Evolutionary conservation across 2,888 invertebrate species (phyloP).

Genomic region (Diplolepis rosae): DNA sequence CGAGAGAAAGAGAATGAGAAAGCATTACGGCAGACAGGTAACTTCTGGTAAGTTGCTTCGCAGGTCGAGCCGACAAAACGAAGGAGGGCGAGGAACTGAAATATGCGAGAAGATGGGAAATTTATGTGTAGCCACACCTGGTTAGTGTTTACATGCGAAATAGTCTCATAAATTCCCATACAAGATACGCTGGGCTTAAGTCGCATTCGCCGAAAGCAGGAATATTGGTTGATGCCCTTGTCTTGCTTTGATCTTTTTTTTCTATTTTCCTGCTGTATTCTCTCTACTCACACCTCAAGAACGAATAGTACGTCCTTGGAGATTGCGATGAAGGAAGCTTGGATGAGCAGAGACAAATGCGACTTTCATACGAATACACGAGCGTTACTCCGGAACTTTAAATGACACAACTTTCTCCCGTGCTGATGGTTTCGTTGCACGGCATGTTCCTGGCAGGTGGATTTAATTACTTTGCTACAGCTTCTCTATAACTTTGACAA

Average conservation of each 20-base stretch:
- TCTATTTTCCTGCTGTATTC: constrained; percentile 7
- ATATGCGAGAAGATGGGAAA: constrained; percentile 71
- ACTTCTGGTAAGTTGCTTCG: constrained; percentile 67
- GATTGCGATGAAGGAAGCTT: constrained; percentile 36
- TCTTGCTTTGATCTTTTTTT: constrained; percentile 26
- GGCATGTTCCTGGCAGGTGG: constrained; percentile 50
- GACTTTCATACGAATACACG: constrained; percentile 52
- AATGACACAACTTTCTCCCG: constrained; percentile 57
- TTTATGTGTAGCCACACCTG: constrained; percentile 73
- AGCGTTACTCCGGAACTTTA: constrained; percentile 49
- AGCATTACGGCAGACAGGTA: constrained; percentile 60
- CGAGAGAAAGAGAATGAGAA: constrained; percentile 41
- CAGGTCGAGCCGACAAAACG: constrained; percentile 57
- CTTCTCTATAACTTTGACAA: constrained; percentile 15
- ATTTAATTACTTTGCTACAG: constrained; percentile 47
- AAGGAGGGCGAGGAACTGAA: constrained; percentile 63
- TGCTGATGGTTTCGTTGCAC: constrained; percentile 44
- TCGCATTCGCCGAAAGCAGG: constrained; percentile 63
- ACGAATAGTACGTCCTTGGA: constrained; percentile 36
- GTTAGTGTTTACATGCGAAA: constrained; percentile 72
- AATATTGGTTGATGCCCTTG: constrained; percentile 59
- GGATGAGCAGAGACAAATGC: constrained; percentile 53
- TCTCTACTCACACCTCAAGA: background rate
- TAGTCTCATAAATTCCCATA: constrained; percentile 72
- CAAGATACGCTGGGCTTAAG: constrained; percentile 62